Base-by-base conservation (phyloP, 2,113 vertebrate genomes). In the Brachyhypopomus gauderio region DNA sequence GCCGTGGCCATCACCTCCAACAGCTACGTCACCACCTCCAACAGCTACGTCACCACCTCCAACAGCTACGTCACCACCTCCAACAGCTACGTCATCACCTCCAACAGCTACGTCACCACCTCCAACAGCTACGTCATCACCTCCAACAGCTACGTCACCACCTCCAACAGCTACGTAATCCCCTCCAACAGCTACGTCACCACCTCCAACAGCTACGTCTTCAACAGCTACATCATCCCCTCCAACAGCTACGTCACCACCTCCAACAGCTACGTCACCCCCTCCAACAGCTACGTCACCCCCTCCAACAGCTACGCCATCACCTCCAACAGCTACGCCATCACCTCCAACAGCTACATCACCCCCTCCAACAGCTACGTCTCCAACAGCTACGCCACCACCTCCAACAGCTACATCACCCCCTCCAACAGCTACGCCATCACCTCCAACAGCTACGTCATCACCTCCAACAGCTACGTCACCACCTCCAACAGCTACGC, bases 11-110 rank as follows among this genome's bases (percentile, higher is more conserved):
- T n/a, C 9, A 3, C 77, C 45, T 30, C 62, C 27, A 16, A 67
- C 52, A 58, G 38, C 69, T 36, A 27, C 78, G 75, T 85, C 71
- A 81, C 79, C 75, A 79, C 77, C 45, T 30, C 62, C 27, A 16
- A 67, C 52, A 58, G 38, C 69, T 36, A 27, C 78, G 75, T 85
- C 71, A 81, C 79, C 75, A 79, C n/a, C n/a, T n/a, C n/a, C n/a
- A n/a, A n/a, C n/a, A n/a, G n/a, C n/a, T n/a, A n/a, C n/a, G n/a
- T 80, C 64, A 64, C n/a, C 9, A 3, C 77, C 45, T 30, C 62
- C 27, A 16, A 67, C 52, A 58, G 38, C 69, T 36, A 27, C 78
- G 75, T 85, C 71, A 81, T 79, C 75, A 79, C n/a, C n/a, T n/a
- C n/a, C n/a, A n/a, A n/a, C n/a, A n/a, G n/a, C n/a, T n/a, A n/a